Evolutionary conservation across 2,797 vertebrate genomes (phyloP).

Genomic region (Pterois miles): DNA sequence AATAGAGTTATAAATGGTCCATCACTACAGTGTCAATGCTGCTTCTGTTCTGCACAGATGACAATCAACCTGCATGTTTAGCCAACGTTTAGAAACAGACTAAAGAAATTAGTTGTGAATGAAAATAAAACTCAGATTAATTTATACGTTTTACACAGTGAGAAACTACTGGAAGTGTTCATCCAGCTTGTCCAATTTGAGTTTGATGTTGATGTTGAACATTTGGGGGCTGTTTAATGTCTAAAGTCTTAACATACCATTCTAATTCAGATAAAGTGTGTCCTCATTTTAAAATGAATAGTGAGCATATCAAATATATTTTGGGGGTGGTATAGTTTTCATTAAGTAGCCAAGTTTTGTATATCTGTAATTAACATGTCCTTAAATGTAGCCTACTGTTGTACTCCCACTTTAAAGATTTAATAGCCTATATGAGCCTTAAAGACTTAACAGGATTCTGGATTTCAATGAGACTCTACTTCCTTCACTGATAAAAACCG

Average conservation of each 20-base stretch:
- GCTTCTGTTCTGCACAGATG: not conserved
- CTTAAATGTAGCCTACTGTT: not conserved
- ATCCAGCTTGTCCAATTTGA: not conserved
- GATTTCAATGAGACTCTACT: conserved; percentile 59
- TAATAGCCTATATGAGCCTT: not conserved
- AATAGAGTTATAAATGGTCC: too few relatives aligned
- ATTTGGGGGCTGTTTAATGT: conserved; percentile 10
- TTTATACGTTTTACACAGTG: not conserved
- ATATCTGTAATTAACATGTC: not conserved
- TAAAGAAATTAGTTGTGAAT: not conserved
- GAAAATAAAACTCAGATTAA: not conserved
- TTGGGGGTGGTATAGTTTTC: not conserved
- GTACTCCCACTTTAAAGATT: not conserved
- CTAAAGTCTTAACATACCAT: not conserved
- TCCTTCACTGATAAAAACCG: conserved; percentile 74
- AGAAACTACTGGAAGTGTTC: not conserved
- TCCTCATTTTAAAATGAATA: not conserved
- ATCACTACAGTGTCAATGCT: not conserved
- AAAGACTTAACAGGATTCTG: conserved; percentile 41
- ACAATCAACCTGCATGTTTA: not conserved
- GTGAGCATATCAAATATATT: not conserved
- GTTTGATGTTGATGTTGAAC: not conserved
- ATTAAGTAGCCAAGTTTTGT: not conserved
- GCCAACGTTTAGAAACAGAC: not conserved
- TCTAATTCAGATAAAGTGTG: not conserved